Evolutionary conservation across 2,113 vertebrate genomes (phyloP).

Genomic region (Brachypodius melanocephalos): DNA sequence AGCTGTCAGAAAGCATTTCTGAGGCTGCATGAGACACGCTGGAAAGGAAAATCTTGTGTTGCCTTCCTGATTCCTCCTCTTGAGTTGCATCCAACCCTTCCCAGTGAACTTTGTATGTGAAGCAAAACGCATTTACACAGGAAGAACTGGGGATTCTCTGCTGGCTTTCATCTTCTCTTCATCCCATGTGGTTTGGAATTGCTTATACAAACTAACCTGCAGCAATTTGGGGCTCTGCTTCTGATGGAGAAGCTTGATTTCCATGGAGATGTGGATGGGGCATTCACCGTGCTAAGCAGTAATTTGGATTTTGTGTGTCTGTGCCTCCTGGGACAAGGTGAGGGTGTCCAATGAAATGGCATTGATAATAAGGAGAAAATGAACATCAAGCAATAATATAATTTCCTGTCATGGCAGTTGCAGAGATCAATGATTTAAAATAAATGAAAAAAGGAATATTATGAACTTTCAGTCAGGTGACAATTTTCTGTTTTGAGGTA

Average conservation of each 20-base stretch:
- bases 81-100: neutral
- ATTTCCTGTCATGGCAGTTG: neutral
- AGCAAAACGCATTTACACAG: neutral
- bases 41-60: slow-evolving; percentile 13
- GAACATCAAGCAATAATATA: neutral
- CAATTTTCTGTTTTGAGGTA: neutral
- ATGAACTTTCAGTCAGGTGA: neutral
- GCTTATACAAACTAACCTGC: neutral
- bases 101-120: neutral
- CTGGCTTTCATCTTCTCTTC: neutral
- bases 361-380: neutral
- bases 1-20: slow-evolving; percentile 52
- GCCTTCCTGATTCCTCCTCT: neutral
- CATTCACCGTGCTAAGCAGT: neutral
- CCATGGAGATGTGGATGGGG: neutral
- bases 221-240: neutral
- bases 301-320: neutral
- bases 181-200: neutral
- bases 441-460: neutral
- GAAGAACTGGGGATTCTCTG: neutral
- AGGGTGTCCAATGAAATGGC: neutral
- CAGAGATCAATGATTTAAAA: neutral
- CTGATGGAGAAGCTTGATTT: neutral
- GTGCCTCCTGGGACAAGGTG: neutral
- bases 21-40: slow-evolving; percentile 1